A percentile compares a stretch with the other conserved stretches of the same genome.
Evolutionary conservation across 92 coral and sea anemone species (phyloP).

Genomic region (Palythoa caribaeorum): DNA sequence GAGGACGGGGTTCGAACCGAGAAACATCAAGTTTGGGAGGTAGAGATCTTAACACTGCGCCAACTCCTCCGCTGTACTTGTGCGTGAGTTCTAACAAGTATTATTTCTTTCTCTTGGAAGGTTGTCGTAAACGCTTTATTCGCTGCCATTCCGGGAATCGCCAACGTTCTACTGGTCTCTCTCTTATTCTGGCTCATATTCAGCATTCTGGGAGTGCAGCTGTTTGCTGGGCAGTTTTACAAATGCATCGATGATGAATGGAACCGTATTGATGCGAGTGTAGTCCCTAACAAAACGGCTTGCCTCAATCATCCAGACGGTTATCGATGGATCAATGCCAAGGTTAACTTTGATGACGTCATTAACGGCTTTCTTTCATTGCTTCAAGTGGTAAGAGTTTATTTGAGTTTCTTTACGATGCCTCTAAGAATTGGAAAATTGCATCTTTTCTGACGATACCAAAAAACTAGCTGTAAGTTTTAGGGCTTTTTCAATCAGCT

Average conservation of each 20-base stretch:
- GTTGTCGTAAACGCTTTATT: constrained; percentile 93
- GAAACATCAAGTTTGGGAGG: too few species aligned
- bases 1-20: too few species aligned
- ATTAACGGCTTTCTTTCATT: constrained; percentile 89
- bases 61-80: too few species aligned
- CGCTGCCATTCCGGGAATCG: constrained; percentile 96
- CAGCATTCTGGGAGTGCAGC: constrained; percentile 96
- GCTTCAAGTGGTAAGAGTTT: constrained; percentile 80
- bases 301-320: constrained; percentile 74
- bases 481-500: too few species aligned
- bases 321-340: constrained; percentile 93
- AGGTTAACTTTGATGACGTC: constrained; percentile 95
- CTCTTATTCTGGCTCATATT: constrained; percentile 96
- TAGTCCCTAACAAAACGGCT: constrained; percentile 81
- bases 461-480: too few species aligned
- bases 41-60: too few species aligned
- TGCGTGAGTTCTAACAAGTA: too few species aligned
- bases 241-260: constrained; percentile 82
- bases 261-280: constrained; percentile 64
- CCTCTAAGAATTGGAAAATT: too few species aligned
- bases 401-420: neutral
- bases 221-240: constrained; percentile 93
- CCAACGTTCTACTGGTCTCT: constrained; percentile 91
- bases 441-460: too few species aligned
- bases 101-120: constrained; percentile 48